Percentiles rank a stretch among this genome's conserved stretches.
These are phyloP conservation scores for Chymomyza costata DNA, from an alignment of 1,140 invertebrate genomes.

Conservation along the genomic window DNA sequence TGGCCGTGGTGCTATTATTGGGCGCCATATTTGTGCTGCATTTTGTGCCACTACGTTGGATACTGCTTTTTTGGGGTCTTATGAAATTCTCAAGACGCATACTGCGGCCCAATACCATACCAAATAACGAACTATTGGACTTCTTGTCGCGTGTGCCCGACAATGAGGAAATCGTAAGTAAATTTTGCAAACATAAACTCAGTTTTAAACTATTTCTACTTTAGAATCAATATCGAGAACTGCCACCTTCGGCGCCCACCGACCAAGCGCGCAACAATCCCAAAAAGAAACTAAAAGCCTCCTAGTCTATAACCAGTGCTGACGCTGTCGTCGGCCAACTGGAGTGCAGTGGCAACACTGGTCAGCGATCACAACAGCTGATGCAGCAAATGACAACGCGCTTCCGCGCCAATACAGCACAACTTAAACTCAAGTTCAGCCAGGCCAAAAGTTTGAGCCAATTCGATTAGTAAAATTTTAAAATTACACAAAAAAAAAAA, in stretches of 20 bases:
- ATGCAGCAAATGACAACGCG: conserved; percentile 49
- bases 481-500: conserved; percentile 1
- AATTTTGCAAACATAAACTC: background rate
- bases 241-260: conserved; percentile 76
- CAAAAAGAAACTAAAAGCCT: conserved; percentile 78
- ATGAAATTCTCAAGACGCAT: conserved; percentile 98
- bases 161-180: conserved; percentile 91
- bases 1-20: conserved; percentile 87
- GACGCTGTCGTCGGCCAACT: conserved; percentile 44
- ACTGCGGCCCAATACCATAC: conserved; percentile 93
- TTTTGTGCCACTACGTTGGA: conserved; percentile 91
- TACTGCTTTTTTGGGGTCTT: conserved; percentile 97
- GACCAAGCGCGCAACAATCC: conserved; percentile 77
- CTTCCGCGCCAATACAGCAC: conserved; percentile 63
- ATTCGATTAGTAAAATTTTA: conserved; percentile 26
- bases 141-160: conserved; percentile 96
- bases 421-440: conserved; percentile 60
- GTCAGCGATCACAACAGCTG: conserved; percentile 48
- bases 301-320: conserved; percentile 75
- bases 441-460: conserved; percentile 65
- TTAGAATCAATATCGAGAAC: conserved; percentile 78
- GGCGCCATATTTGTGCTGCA: conserved; percentile 89
- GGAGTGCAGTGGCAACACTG: conserved; percentile 30
- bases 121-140: conserved; percentile 98
- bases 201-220: background rate